Conservation (phyloP, 2,113 vertebrate genomes). For the Oncorhynchus mykiss region DNA sequence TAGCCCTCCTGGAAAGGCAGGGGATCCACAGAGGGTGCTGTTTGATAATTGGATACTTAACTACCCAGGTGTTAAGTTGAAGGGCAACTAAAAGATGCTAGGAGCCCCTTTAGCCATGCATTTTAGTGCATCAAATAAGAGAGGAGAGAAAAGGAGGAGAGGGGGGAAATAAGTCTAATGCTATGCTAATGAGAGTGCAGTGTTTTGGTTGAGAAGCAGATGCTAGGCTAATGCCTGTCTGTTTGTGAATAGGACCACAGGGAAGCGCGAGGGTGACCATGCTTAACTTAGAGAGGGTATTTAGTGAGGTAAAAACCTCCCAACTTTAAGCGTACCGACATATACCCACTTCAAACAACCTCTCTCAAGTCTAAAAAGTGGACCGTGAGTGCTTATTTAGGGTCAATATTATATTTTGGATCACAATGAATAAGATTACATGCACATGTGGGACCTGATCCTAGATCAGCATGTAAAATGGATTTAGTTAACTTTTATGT, state of each 20-base stretch:
- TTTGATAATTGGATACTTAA: not conserved
- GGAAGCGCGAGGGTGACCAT: not conserved
- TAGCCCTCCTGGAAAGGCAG: not conserved
- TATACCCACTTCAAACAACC: too few species aligned
- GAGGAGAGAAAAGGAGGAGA: not conserved
- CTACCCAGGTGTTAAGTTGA: too few species aligned
- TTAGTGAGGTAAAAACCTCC: not conserved
- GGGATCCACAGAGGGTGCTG: conserved; percentile 1
- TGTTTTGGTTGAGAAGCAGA: not conserved
- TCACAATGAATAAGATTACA: too few species aligned
- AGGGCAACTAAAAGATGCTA: not conserved
- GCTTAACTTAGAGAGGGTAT: not conserved
- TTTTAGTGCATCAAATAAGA: not conserved
- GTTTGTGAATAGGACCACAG: not conserved
- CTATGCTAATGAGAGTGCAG: not conserved
- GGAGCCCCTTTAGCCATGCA: not conserved
- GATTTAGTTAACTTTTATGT: too few species aligned
- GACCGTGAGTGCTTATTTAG: too few species aligned
- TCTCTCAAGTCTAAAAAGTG: too few species aligned
- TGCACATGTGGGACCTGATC: too few species aligned
- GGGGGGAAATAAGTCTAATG: not conserved
- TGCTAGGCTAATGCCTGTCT: not conserved
- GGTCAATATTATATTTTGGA: too few species aligned
- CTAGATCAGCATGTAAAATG: too few species aligned
- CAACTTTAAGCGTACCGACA: too few species aligned